These are phyloP conservation scores for Sesamia inferens DNA, from an alignment of 2,888 invertebrate species.

Conservation along the genomic window DNA sequence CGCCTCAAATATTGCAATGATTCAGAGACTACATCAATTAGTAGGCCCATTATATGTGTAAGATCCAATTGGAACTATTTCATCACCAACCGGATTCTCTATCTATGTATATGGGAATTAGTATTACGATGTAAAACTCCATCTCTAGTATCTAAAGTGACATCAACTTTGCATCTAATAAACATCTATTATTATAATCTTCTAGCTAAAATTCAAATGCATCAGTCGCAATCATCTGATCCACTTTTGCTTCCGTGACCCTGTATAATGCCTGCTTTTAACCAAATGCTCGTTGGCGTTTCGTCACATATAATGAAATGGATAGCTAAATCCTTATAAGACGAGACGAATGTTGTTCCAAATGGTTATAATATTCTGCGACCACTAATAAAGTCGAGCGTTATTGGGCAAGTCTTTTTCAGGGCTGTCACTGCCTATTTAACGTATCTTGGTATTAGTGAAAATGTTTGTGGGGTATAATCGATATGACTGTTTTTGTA, in stretches of 20 bases:
- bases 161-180: constrained; percentile 36
- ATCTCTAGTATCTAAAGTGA: constrained; percentile 25
- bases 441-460: background rate
- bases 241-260: constrained; percentile 44
- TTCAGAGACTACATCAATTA: background rate
- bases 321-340: constrained; percentile 20
- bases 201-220: constrained; percentile 40
- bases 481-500: background rate
- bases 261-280: constrained; percentile 2
- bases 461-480: background rate
- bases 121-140: constrained; percentile 14
- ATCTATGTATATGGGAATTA: background rate
- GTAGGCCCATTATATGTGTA: background rate
- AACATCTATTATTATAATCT: constrained; percentile 29
- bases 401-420: constrained; percentile 9
- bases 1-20: background rate
- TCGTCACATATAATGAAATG: constrained; percentile 19
- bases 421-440: constrained; percentile 23
- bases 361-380: constrained; percentile 1
- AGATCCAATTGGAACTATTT: background rate
- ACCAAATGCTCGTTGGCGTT: background rate
- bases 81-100: background rate
- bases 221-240: constrained; percentile 43
- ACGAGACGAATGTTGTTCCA: background rate
- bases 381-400: constrained; percentile 5